phyloP scores from a whole-genome alignment of 2,113 vertebrate species.

The Malurus cyaneus region DNA sequence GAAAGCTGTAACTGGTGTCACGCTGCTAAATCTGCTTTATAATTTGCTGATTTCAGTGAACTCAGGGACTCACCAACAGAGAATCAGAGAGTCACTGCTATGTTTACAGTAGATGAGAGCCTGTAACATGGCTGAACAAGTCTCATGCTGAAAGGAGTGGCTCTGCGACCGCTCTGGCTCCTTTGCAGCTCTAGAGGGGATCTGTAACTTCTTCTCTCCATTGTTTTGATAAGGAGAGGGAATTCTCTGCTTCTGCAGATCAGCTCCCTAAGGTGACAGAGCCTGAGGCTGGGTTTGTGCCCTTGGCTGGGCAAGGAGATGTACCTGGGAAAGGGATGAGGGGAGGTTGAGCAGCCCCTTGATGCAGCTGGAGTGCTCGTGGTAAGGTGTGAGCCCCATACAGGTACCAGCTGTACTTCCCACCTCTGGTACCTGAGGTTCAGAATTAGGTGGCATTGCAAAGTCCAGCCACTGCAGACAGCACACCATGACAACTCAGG shows the following conservation, averaged over 20 bases:
- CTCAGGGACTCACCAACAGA: neutral
- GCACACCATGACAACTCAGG: neutral
- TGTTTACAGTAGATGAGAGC: neutral
- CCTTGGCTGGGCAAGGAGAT: neutral
- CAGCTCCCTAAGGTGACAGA: neutral
- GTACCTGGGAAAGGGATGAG: fast-evolving
- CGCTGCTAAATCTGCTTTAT: neutral
- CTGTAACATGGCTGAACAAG: neutral
- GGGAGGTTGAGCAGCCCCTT: neutral
- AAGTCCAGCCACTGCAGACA: neutral
- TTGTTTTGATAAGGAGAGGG: neutral
- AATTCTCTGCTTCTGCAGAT: neutral
- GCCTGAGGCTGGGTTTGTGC: neutral
- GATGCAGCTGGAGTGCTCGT: neutral
- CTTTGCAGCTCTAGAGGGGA: neutral
- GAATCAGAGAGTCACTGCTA: neutral
- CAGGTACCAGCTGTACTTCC: neutral
- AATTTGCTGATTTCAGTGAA: neutral
- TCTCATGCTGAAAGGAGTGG: neutral
- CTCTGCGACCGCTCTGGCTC: neutral
- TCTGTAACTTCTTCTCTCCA: neutral
- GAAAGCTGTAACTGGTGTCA: neutral
- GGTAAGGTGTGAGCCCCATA: neutral
- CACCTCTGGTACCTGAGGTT: neutral
- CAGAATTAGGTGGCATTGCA: neutral